Evolutionary conservation across 2,888 invertebrate species (phyloP).

Genomic region (Neoascia interrupta): DNA sequence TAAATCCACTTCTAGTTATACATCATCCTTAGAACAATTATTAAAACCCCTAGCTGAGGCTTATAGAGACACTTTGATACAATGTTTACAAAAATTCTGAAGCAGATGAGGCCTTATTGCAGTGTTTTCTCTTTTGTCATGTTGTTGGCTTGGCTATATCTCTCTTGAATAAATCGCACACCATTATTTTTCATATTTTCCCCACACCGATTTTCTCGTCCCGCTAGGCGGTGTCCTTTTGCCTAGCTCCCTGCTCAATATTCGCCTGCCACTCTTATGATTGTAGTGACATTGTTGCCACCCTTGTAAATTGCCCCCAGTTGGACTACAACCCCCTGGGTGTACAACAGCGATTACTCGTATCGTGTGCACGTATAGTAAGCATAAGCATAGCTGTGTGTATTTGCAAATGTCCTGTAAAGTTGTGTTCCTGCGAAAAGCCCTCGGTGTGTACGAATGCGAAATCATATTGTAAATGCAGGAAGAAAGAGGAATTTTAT

Average conservation of each 20-base stretch:
- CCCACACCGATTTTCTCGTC: neutral
- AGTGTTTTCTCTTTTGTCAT: no score
- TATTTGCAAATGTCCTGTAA: conserved; percentile 67
- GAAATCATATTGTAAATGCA: conserved; percentile 68
- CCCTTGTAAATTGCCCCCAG: conserved; percentile 69
- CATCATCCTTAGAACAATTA: no score
- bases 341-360: conserved; percentile 67
- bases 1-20: no score
- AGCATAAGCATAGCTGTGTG: conserved; percentile 31
- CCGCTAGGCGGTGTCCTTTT: conserved; percentile 3
- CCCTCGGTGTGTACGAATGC: conserved; percentile 39
- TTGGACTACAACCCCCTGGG: conserved; percentile 67
- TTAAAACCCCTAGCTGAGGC: no score
- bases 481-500: conserved; percentile 65
- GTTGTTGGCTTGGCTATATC: no score
- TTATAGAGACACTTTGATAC: no score
- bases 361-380: conserved; percentile 55
- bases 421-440: conserved; percentile 48
- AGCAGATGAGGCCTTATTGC: no score
- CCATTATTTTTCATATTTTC: conserved; percentile 63
- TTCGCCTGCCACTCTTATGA: neutral
- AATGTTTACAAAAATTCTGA: no score
- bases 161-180: no score
- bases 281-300: conserved; percentile 62
- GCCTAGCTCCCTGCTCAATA: neutral